Percentiles rank a stretch among this genome's conserved stretches.
These are phyloP conservation scores for Microtus montanus DNA, from an alignment of 2,113 vertebrate genomes.

Conservation along the genomic window DNA sequence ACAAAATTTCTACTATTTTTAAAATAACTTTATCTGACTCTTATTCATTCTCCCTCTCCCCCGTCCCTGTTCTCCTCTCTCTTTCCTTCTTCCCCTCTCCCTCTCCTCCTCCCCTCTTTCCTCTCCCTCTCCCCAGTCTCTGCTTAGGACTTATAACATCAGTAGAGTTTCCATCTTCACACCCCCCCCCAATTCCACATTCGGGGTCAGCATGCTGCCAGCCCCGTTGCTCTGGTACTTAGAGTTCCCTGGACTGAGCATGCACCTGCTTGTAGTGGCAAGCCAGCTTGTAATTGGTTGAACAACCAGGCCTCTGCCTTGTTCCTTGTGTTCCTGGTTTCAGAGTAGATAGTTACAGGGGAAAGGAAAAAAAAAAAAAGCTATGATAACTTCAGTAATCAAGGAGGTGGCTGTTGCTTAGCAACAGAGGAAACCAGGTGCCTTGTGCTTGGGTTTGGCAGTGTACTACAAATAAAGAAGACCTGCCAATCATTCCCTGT, in stretches of 20 bases:
- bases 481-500: conserved; percentile 49
- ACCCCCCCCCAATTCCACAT: background rate
- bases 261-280: background rate
- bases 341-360: conserved; percentile 37
- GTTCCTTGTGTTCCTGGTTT: conserved; percentile 8
- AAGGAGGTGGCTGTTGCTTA: conserved; percentile 70
- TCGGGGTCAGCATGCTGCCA: background rate
- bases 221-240: background rate
- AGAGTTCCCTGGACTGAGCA: background rate
- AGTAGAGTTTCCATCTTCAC: conserved; percentile 3
- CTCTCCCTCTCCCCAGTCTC: background rate
- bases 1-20: background rate
- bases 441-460: conserved; percentile 59
- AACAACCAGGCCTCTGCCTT: conserved; percentile 1
- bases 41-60: background rate
- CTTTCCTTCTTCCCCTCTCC: background rate
- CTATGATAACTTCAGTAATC: conserved; percentile 56
- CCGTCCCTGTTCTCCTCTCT: background rate
- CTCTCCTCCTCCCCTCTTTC: rapidly evolving
- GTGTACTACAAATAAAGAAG: conserved; percentile 42
- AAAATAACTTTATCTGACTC: conserved; percentile 3
- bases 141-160: background rate
- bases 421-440: conserved; percentile 61
- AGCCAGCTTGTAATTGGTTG: background rate
- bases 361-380: background rate